phyloP scores from a whole-genome alignment of 2,113 vertebrate genomes.

The Pica pica region DNA sequence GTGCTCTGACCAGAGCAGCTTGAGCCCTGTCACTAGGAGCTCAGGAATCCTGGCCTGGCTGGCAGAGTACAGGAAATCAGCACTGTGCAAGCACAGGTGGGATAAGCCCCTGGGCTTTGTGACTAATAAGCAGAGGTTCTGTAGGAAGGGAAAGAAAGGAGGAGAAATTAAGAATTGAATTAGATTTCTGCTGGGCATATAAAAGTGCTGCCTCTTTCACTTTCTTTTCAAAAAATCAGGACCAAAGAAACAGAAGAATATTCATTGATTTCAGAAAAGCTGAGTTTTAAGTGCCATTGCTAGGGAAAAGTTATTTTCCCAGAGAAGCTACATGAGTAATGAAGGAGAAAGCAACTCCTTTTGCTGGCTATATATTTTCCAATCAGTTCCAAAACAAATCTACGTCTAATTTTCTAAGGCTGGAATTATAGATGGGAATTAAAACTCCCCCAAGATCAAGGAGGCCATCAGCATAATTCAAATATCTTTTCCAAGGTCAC shows the following conservation, averaged over 20 bases:
- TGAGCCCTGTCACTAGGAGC: not conserved
- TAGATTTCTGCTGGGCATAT: not conserved
- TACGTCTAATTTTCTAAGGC: not conserved
- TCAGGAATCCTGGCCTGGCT: conserved; percentile 11
- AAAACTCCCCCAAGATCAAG: conserved; percentile 55
- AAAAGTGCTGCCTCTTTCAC: not conserved
- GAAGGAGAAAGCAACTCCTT: conserved; percentile 42
- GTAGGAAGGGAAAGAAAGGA: not conserved
- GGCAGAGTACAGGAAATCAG: not conserved
- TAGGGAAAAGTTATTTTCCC: conserved; percentile 16
- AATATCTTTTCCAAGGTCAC: conserved; percentile 35
- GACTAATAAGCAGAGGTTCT: not conserved
- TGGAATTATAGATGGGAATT: conserved; percentile 22
- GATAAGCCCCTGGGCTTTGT: not conserved
- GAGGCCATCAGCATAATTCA: conserved; percentile 10
- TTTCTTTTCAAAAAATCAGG: not conserved
- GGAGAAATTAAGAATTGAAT: not conserved
- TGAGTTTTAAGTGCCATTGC: not conserved
- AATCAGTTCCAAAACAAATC: conserved; percentile 57
- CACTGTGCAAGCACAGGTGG: not conserved
- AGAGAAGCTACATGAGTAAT: conserved; percentile 34
- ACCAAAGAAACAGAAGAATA: not conserved
- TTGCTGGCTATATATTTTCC: conserved; percentile 22
- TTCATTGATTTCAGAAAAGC: not conserved
- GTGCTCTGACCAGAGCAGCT: not conserved